These are phyloP conservation scores for Marcusenius ussheri DNA, from an alignment of 2,113 vertebrate genomes.

Conservation along the genomic window DNA sequence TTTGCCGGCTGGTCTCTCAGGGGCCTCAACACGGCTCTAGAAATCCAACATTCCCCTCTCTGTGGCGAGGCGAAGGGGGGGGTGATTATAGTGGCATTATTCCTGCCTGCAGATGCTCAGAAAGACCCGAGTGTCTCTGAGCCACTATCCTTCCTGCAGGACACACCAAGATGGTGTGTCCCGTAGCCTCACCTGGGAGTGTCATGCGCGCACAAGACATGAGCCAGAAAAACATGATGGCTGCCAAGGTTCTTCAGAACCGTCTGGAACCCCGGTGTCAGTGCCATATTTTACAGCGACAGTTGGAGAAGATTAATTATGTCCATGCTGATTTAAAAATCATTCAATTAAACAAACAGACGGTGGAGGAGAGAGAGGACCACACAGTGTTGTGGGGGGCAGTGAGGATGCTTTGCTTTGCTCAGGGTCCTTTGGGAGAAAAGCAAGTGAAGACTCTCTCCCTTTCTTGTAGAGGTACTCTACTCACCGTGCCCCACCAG, in stretches of 20 bases:
- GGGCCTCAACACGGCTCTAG: not conserved
- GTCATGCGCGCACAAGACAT: not conserved
- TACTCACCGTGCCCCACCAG: constrained; percentile 98
- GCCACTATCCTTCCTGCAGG: not conserved
- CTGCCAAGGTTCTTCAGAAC: not conserved
- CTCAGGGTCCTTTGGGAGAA: not conserved
- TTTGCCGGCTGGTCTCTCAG: not conserved
- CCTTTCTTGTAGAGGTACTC: not conserved
- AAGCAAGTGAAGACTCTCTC: not conserved
- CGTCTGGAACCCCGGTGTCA: not conserved
- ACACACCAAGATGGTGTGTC: not conserved
- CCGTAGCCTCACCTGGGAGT: not conserved
- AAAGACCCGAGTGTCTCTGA: not conserved
- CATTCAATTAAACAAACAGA: not conserved
- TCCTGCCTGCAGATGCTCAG: not conserved
- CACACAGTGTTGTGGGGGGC: not conserved
- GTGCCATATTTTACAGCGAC: not conserved
- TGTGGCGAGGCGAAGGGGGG: not conserved
- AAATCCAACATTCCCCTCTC: not conserved
- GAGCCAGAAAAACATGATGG: not conserved
- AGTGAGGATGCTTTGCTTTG: not conserved
- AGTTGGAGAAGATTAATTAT: not conserved
- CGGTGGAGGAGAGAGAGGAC: not conserved
- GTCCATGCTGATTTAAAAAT: not conserved
- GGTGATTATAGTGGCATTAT: not conserved